Evolutionary conservation across 2,113 vertebrate genomes (phyloP).

Genomic region (Lipophrys pholis): DNA sequence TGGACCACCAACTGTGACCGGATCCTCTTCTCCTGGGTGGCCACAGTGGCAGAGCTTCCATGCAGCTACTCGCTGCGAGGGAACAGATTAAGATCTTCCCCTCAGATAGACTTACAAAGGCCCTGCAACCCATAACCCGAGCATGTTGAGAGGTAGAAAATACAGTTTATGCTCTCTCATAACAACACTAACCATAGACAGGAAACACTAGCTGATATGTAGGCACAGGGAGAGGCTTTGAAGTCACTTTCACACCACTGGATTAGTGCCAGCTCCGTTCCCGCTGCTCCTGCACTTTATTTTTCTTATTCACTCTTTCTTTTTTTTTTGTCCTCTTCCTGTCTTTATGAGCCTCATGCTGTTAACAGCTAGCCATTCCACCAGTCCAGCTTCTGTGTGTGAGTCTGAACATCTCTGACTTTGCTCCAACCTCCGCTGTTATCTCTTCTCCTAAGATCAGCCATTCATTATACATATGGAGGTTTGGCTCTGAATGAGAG

Average conservation of each 20-base stretch:
- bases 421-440: conserved; percentile 42
- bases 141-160: conserved; percentile 76
- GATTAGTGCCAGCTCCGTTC: conserved; percentile 50
- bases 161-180: conserved; percentile 78
- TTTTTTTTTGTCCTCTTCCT: conserved; percentile 26
- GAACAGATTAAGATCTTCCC: conserved; percentile 67
- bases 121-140: conserved; percentile 54
- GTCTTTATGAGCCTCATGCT: conserved; percentile 22
- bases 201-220: conserved; percentile 77
- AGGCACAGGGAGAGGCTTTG: conserved; percentile 71
- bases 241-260: conserved; percentile 71
- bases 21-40: conserved; percentile 77
- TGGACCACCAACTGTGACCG: conserved; percentile 76
- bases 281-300: conserved; percentile 27
- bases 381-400: conserved; percentile 53
- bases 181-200: conserved; percentile 76
- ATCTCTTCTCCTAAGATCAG: conserved; percentile 54
- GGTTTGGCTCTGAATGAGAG: conserved; percentile 59
- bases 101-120: conserved; percentile 74
- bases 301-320: conserved; percentile 30
- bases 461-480: conserved; percentile 56
- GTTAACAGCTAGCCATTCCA: conserved; percentile 42
- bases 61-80: conserved; percentile 54
- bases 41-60: conserved; percentile 65
- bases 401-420: conserved; percentile 42